These are phyloP conservation scores for Yponomeuta plumbellus DNA, from an alignment of 2,888 invertebrate genomes.

Conservation along the genomic window DNA sequence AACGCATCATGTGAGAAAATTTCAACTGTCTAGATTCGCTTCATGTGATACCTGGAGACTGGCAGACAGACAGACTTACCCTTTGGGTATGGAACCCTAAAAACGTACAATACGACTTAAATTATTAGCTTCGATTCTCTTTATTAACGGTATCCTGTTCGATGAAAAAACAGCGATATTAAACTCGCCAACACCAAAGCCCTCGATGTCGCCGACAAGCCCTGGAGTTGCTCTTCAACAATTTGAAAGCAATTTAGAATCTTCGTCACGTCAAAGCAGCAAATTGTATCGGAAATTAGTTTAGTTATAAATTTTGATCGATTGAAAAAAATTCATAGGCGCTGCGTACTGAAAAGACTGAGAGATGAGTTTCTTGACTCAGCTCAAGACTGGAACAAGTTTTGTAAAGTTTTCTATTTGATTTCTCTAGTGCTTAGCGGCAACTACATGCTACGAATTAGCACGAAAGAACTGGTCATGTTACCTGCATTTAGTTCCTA, in stretches of 20 bases:
- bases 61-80: too few relatives aligned
- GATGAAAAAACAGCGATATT: background rate
- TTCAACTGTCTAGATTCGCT: too few relatives aligned
- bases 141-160: background rate
- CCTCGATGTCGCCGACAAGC: background rate
- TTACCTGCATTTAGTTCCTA: slow-evolving; percentile 29
- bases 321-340: background rate
- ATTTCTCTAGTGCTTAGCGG: slow-evolving; percentile 39
- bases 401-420: slow-evolving; percentile 31
- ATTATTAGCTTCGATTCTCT: background rate
- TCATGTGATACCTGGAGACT: too few relatives aligned
- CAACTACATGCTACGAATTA: slow-evolving; percentile 23
- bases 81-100: too few relatives aligned
- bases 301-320: background rate
- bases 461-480: slow-evolving; percentile 31
- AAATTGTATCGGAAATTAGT: background rate
- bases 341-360: background rate
- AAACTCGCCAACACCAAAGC: background rate
- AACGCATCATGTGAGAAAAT: too few relatives aligned
- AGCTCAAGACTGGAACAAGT: background rate
- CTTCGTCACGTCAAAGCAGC: background rate
- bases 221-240: background rate
- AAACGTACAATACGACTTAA: background rate
- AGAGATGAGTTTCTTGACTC: background rate
- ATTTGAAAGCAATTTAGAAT: background rate